These are phyloP conservation scores for Herminia tarsipennalis DNA, from an alignment of 2,888 invertebrate genomes.

Conservation along the genomic window DNA sequence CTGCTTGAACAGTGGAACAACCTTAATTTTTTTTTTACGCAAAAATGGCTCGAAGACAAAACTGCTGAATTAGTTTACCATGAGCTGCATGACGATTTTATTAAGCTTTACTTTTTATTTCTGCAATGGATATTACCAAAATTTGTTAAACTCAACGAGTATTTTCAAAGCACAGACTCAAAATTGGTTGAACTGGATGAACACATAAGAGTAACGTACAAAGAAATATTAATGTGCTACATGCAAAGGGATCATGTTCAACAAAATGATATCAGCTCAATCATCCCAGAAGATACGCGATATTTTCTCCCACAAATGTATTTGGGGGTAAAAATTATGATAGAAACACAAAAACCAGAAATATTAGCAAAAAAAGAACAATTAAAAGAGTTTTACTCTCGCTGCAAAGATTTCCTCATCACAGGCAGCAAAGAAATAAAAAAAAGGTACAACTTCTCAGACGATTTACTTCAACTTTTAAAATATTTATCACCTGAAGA, in stretches of 20 bases:
- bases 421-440: background rate
- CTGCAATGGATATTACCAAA: constrained; percentile 13
- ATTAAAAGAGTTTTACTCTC: background rate
- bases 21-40: too few relatives aligned
- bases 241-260: constrained; percentile 6
- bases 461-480: background rate
- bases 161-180: constrained; percentile 9
- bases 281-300: constrained; percentile 6
- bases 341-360: constrained; percentile 7
- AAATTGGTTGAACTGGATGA: constrained; percentile 7
- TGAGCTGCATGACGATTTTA: constrained; percentile 2
- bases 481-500: background rate
- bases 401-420: background rate
- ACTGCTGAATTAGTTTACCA: constrained; percentile 4
- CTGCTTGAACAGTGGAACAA: constrained; percentile 35
- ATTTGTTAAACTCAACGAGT: constrained; percentile 15
- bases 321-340: constrained; percentile 13
- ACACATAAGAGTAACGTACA: background rate
- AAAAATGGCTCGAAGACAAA: too few relatives aligned
- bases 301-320: constrained; percentile 8
- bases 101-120: constrained; percentile 3
- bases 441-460: background rate
- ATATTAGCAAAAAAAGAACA: constrained; percentile 5
- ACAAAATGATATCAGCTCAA: constrained; percentile 3
- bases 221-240: constrained; percentile 6